These are phyloP conservation scores for Steromphala cineraria DNA, from an alignment of 2,888 invertebrate genomes.

Conservation along the genomic window DNA sequence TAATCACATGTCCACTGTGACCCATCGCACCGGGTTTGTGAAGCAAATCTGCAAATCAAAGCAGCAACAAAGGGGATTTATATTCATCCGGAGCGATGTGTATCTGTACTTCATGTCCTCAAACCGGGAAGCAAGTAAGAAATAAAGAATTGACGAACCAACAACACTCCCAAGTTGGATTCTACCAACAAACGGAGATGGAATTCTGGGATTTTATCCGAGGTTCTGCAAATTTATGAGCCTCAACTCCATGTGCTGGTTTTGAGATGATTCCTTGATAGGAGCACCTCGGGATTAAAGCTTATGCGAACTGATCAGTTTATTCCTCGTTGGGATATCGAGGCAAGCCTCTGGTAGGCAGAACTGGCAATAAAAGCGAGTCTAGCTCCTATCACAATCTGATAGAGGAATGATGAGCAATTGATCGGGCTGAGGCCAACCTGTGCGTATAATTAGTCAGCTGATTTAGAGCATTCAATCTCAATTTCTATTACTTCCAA, in stretches of 20 bases:
- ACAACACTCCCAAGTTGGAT: neutral
- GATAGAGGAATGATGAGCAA: conserved; percentile 8
- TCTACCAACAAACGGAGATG: neutral
- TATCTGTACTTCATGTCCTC: conserved; percentile 9
- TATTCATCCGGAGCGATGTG: neutral
- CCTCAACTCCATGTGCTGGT: neutral
- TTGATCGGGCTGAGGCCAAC: neutral
- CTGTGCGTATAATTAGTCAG: neutral
- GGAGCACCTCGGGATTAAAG: conserved; percentile 13
- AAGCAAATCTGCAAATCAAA: conserved; percentile 10
- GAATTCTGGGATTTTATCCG: conserved; percentile 20
- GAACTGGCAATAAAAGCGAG: conserved; percentile 8
- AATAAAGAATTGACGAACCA: neutral
- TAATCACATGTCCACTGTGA: too few relatives aligned
- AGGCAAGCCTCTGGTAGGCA: neutral
- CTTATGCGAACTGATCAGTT: conserved; percentile 15
- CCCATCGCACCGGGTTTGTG: neutral
- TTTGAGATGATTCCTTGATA: neutral
- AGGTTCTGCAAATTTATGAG: neutral
- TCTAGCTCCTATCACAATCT: neutral
- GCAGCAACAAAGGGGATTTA: neutral
- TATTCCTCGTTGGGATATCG: neutral
- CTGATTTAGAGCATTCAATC: neutral
- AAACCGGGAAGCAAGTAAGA: neutral
- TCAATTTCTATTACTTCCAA: neutral